These are phyloP conservation scores for Synergus umbraculus DNA, from an alignment of 2,888 invertebrate genomes.

Conservation along the genomic window DNA sequence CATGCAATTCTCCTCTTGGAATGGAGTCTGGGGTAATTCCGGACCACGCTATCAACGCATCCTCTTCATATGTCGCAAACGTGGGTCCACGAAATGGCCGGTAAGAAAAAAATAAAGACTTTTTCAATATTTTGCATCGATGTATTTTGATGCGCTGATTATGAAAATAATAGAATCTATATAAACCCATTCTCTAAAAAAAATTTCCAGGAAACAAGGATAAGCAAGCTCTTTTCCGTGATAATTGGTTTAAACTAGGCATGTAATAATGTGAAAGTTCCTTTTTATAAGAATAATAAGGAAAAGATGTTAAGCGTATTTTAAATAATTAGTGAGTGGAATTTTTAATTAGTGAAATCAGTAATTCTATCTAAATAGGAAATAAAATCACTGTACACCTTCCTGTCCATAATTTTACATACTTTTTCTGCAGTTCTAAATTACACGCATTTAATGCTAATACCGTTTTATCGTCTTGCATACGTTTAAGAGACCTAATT, in stretches of 20 bases:
- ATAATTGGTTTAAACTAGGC: background rate
- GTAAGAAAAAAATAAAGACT: conserved; percentile 76
- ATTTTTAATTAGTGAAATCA: conserved; percentile 20
- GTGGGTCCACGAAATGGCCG: conserved; percentile 86
- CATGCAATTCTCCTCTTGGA: conserved; percentile 83
- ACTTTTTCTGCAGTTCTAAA: conserved; percentile 1
- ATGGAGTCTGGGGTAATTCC: conserved; percentile 86
- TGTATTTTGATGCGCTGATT: background rate
- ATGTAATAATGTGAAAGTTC: background rate
- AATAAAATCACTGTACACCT: background rate
- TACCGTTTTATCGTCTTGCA: conserved; percentile 33
- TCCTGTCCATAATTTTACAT: background rate
- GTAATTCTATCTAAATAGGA: conserved; percentile 15
- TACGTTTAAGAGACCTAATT: conserved; percentile 12
- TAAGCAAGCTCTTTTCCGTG: background rate
- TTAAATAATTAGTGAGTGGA: background rate
- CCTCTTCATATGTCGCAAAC: conserved; percentile 84
- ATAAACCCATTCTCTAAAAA: too few relatives aligned
- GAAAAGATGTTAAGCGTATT: background rate
- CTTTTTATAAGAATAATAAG: background rate
- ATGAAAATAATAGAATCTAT: too few relatives aligned
- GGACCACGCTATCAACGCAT: conserved; percentile 84
- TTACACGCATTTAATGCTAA: conserved; percentile 30
- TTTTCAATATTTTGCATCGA: background rate
- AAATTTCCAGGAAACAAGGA: too few relatives aligned